Percentiles rank a stretch among this genome's conserved stretches.
These are phyloP conservation scores for Lycaon pictus DNA, from an alignment of 2,113 vertebrate species.

Conservation along the genomic window DNA sequence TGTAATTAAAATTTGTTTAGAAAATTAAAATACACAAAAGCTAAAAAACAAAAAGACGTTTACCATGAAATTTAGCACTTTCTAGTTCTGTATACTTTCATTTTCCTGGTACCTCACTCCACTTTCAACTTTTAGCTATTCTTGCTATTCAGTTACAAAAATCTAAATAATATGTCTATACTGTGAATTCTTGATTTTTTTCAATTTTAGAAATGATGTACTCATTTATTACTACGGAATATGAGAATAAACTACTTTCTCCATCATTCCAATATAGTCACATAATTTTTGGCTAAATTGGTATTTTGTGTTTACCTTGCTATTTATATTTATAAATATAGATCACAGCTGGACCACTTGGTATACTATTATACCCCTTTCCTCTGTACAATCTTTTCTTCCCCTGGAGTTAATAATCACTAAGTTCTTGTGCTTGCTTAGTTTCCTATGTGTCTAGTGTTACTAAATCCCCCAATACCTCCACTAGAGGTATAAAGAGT, in stretches of 20 bases:
- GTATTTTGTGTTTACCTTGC: neutral
- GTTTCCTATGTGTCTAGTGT: neutral
- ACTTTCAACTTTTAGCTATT: slow-evolving; percentile 28
- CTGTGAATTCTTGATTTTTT: slow-evolving; percentile 21
- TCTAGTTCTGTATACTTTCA: neutral
- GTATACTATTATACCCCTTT: neutral
- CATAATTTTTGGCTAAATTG: neutral
- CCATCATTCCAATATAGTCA: neutral
- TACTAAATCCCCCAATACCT: neutral
- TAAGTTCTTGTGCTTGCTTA: neutral
- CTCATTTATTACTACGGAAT: neutral
- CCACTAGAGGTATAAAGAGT: neutral
- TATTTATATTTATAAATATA: neutral
- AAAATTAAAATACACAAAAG: slow-evolving; percentile 33
- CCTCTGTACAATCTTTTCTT: neutral
- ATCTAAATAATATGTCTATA: slow-evolving; percentile 1
- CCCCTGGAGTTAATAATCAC: neutral
- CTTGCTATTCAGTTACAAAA: neutral
- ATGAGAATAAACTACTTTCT: neutral
- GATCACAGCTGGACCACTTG: neutral
- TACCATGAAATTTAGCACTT: neutral
- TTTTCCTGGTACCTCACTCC: neutral
- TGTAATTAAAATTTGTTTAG: slow-evolving; percentile 33
- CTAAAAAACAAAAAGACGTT: neutral
- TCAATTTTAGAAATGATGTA: slow-evolving; percentile 49